Evolutionary conservation across 1,140 invertebrate species (phyloP).

Genomic region (Oedothorax gibbosus): DNA sequence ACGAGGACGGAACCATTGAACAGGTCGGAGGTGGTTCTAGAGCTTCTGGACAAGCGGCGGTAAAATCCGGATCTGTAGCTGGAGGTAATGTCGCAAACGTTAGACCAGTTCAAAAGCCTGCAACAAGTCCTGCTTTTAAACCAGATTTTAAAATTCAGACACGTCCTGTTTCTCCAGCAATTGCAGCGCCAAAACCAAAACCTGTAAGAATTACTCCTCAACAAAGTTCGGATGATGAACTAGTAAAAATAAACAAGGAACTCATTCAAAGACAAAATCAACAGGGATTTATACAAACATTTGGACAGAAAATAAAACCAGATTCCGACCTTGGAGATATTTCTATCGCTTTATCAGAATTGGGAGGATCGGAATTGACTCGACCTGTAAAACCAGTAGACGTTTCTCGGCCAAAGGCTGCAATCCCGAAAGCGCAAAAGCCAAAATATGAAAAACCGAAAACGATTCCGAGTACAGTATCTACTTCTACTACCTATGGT

Average conservation of each 20-base stretch:
- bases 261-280: not conserved
- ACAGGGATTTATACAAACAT: not conserved
- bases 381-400: not conserved
- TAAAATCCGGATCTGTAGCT: too few relatives aligned
- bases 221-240: not conserved
- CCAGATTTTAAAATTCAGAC: too few relatives aligned
- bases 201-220: not conserved
- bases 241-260: not conserved
- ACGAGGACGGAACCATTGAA: too few relatives aligned
- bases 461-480: not conserved
- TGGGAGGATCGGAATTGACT: not conserved
- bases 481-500: too few relatives aligned
- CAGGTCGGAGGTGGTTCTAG: too few relatives aligned
- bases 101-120: too few relatives aligned
- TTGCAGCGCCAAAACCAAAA: not conserved
- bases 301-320: not conserved
- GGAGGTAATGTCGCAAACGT: too few relatives aligned
- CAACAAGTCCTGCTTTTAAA: too few relatives aligned
- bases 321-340: too few relatives aligned
- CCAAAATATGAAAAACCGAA: not conserved
- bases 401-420: not conserved
- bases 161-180: not conserved
- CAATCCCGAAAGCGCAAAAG: not conserved
- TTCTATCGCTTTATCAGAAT: too few relatives aligned
- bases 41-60: too few relatives aligned